These are phyloP conservation scores for Bombus sylvicola DNA, from an alignment of 1,140 invertebrate species.

Conservation along the genomic window DNA sequence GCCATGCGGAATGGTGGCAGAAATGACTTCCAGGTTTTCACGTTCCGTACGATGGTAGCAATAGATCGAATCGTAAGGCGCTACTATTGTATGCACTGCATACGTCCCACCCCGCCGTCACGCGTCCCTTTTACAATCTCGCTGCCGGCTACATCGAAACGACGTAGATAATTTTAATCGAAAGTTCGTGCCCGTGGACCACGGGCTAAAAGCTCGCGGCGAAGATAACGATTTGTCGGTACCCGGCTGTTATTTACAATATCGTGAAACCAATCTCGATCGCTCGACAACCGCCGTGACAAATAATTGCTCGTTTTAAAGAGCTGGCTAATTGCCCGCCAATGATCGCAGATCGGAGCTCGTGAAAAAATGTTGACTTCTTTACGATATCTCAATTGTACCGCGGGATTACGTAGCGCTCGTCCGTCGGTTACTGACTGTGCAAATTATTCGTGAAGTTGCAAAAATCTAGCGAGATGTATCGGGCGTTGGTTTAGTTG, in stretches of 20 bases:
- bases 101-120: neutral
- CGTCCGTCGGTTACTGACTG: no score
- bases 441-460: no score
- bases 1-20: conserved; percentile 73
- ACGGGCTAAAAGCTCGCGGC: neutral
- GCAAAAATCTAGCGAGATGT: no score
- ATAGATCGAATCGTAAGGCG: conserved; percentile 32
- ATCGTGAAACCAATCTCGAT: conserved; percentile 16
- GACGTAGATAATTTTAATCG: conserved; percentile 27
- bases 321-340: conserved; percentile 1
- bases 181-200: neutral
- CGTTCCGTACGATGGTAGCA: conserved; percentile 38
- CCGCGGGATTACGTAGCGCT: no score
- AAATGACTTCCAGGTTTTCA: conserved; percentile 68
- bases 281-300: neutral
- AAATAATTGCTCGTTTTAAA: conserved; percentile 9
- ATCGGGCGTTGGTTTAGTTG: no score
- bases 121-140: conserved; percentile 9
- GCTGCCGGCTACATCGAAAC: neutral
- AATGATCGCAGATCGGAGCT: neutral
- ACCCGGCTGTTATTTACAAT: conserved; percentile 9
- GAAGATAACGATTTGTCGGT: conserved; percentile 26
- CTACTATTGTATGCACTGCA: conserved; percentile 13
- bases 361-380: neutral
- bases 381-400: neutral